Percentiles rank a stretch among this genome's conserved stretches.
Evolutionary conservation across 1,140 invertebrate genomes (phyloP).

Genomic region (Araneus ventricosus): DNA sequence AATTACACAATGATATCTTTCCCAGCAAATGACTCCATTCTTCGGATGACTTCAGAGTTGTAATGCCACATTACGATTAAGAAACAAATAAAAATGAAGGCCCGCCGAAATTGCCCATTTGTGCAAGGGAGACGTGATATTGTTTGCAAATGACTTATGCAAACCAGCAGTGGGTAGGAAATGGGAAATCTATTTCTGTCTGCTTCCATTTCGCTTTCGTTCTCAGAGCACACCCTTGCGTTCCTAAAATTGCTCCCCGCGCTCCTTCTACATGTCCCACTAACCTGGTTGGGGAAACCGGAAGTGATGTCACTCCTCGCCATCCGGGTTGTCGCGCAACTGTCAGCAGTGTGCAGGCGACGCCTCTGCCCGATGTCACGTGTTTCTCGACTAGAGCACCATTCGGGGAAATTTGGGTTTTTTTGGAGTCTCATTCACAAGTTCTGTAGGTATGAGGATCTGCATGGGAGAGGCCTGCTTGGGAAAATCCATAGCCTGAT

Average conservation of each 20-base stretch:
- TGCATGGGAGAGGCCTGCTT: too few species aligned
- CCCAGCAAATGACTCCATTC: not conserved
- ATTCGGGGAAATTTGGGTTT: too few species aligned
- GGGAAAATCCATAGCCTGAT: too few species aligned
- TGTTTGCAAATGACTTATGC: constrained; percentile 25
- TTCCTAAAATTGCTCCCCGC: constrained; percentile 15
- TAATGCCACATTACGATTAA: too few species aligned
- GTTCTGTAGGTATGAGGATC: too few species aligned
- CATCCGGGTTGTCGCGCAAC: not conserved
- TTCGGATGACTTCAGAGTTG: too few species aligned
- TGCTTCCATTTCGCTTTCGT: not conserved
- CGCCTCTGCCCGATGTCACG: not conserved
- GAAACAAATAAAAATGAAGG: too few species aligned
- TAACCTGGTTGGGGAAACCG: not conserved
- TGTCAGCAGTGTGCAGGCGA: not conserved
- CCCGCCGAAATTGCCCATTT: too few species aligned
- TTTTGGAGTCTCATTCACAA: too few species aligned
- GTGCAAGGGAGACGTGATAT: not conserved
- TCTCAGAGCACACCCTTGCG: constrained; percentile 11
- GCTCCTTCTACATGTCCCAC: not conserved
- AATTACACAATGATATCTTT: too few species aligned
- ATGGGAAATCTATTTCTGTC: not conserved
- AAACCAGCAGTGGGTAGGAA: not conserved
- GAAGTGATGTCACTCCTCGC: not conserved
- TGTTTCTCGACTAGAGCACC: too few species aligned